Base-by-base conservation (phyloP, 2,113 vertebrate genomes). In the Pedionomus torquatus region DNA sequence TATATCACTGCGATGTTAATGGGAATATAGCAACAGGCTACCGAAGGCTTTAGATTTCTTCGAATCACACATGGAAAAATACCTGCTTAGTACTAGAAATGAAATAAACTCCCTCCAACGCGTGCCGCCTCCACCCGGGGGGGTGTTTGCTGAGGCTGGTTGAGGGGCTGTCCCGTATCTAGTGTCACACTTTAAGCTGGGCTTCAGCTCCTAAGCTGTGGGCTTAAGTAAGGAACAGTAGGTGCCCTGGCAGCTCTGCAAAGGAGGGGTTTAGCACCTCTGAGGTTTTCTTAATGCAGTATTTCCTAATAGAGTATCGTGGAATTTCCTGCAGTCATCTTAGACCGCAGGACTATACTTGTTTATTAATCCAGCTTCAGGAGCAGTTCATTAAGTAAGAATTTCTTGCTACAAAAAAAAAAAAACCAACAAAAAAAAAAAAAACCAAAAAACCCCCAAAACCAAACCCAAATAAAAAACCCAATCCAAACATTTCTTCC, bases 151-250 rank as follows among this genome's bases (percentile, higher is more conserved):
- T 6, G 77, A 74, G 28, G 54, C 48, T 2, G 1, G 25, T n/a
- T 61, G 51, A 82, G 79, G 57, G 19, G 17, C 49, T 94, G 19
- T 39, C 37, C 75, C 41, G 24, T 87, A 26, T 5, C 44, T 26
- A n/a, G 23, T 68, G 65, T 84, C 76, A 24, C 60, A 37, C 20
- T 90, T 90, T 85, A 49, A 72, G 37, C 57, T 79, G 1, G 71
- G 30, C 20, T 64, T 86, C 48, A 51, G 5, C 31, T 76, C 2
- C 0, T 84, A 66, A 78, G 25, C n/a, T 0, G 0, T 72, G 5
- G 60, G 13, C 44, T 89, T 70, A 39, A 44, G 35, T 37, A 83
- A 65, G 37, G 44, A 89, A 21, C 52, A 55, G 39, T 63, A 11
- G 49, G 9, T 44, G 13, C 2, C 2, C 54, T 82, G 43, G 13